A percentile compares a stretch with the other conserved stretches of the same genome.
phyloP scores from a whole-genome alignment of 2,113 vertebrate species.

The Hippocampus barbouri region DNA sequence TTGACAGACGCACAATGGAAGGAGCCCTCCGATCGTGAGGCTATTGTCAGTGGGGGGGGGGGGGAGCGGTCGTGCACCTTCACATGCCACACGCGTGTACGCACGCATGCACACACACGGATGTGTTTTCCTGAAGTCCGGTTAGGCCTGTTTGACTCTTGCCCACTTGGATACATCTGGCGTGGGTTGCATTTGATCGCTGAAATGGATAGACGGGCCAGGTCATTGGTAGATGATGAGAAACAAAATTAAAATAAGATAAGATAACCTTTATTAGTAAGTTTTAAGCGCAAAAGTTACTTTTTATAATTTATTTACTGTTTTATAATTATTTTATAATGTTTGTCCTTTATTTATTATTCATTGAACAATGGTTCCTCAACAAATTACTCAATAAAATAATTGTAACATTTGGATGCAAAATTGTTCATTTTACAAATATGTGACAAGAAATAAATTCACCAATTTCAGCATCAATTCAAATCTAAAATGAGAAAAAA shows the following conservation, averaged over 20 bases:
- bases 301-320: no score
- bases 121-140: conserved; percentile 13
- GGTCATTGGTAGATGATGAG: not conserved
- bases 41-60: conserved; percentile 41
- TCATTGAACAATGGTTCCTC: no score
- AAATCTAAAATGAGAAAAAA: no score
- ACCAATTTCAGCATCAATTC: no score
- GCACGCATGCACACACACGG: conserved; percentile 4
- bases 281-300: no score
- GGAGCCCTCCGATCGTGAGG: conserved; percentile 47
- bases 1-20: conserved; percentile 71
- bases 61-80: conserved; percentile 23
- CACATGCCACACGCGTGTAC: not conserved
- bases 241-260: not conserved
- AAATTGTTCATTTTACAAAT: no score
- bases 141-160: not conserved
- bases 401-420: no score
- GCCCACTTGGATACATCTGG: not conserved
- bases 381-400: no score
- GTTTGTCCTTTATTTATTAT: no score
- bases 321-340: no score
- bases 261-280: no score
- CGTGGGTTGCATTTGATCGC: not conserved
- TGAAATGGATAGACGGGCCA: not conserved
- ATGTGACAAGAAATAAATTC: no score